Evolutionary conservation across 2,888 invertebrate genomes (phyloP).

Genomic region (Drosophila algonquin): DNA sequence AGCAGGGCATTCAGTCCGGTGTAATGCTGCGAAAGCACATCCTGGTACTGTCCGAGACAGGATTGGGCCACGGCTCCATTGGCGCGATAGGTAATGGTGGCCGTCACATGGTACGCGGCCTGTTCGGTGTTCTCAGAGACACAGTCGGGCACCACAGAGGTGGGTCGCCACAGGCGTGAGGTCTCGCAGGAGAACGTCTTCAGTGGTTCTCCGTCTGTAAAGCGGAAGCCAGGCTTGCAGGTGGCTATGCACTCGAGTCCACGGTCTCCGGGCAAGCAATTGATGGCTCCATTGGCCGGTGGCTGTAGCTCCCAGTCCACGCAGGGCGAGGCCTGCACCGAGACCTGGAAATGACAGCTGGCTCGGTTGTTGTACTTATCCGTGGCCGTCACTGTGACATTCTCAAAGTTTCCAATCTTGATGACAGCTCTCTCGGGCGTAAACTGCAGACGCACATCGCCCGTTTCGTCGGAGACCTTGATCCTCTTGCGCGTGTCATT

Average conservation of each 20-base stretch:
- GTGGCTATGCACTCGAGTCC: constrained; percentile 95
- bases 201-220: constrained; percentile 94
- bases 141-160: constrained; percentile 96
- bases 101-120: constrained; percentile 96
- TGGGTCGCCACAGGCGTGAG: constrained; percentile 93
- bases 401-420: constrained; percentile 93
- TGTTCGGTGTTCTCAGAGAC: constrained; percentile 97
- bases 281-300: constrained; percentile 94
- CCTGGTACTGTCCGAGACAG: constrained; percentile 93
- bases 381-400: constrained; percentile 94
- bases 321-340: constrained; percentile 96
- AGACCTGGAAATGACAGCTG: constrained; percentile 95
- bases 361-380: constrained; percentile 95
- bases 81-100: constrained; percentile 93
- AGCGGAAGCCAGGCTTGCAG: constrained; percentile 94
- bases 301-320: constrained; percentile 97
- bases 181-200: constrained; percentile 94
- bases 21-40: constrained; percentile 92
- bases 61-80: constrained; percentile 94
- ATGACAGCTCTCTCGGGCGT: constrained; percentile 93
- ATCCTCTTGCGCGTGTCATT: constrained; percentile 94
- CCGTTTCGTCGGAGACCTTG: constrained; percentile 94
- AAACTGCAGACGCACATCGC: constrained; percentile 92
- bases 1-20: constrained; percentile 91
- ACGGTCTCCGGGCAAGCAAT: constrained; percentile 91